A percentile compares a stretch with the other conserved stretches of the same genome.
These are phyloP conservation scores for Tragelaphus oryx DNA, from an alignment of 2,797 vertebrate genomes.

Conservation along the genomic window DNA sequence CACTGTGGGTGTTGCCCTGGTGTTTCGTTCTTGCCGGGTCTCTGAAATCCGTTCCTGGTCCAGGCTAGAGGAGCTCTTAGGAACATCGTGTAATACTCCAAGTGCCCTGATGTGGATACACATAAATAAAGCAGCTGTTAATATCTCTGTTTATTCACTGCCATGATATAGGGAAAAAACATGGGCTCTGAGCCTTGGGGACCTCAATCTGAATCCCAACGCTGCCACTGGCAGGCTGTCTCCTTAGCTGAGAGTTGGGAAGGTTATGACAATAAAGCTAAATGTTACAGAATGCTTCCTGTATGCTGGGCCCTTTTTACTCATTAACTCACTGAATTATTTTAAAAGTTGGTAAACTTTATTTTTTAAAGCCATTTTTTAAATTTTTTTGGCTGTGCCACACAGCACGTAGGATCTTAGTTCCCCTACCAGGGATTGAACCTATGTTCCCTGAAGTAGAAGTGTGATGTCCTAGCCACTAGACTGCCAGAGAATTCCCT, in stretches of 20 bases:
- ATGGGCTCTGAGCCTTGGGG: neutral
- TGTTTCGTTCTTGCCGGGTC: neutral
- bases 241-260: neutral
- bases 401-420: neutral
- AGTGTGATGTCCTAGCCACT: neutral
- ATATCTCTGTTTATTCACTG: neutral
- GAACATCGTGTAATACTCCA: neutral
- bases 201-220: neutral
- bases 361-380: neutral
- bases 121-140: neutral
- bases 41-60: conserved; percentile 1
- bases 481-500: neutral
- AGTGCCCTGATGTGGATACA: neutral
- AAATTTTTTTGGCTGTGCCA: neutral
- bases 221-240: neutral
- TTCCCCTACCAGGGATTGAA: neutral
- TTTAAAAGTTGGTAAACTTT: neutral
- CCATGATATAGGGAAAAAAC: neutral
- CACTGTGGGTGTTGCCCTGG: neutral
- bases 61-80: neutral
- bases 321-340: neutral
- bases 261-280: neutral
- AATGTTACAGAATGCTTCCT: neutral
- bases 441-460: neutral
- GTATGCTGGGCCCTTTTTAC: neutral